Percentiles rank a stretch among this genome's conserved stretches.
Conservation (phyloP, 2,888 invertebrate species). For the Thyatira batis region DNA sequence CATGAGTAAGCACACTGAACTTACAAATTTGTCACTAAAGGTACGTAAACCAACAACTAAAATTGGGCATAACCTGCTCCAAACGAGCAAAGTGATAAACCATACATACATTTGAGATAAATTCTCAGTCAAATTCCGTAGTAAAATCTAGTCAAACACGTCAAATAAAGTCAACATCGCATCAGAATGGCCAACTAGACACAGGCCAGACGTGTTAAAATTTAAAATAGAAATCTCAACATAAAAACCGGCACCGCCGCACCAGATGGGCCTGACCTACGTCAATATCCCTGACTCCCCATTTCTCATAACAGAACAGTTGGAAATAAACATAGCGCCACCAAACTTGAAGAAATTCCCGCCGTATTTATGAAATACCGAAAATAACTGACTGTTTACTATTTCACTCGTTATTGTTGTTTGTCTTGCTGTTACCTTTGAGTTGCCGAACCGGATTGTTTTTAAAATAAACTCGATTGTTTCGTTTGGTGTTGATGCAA, state of each 20-base stretch:
- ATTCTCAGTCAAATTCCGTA: no score
- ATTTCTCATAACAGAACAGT: conserved; percentile 35
- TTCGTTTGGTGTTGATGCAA: not conserved
- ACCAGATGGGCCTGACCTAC: conserved; percentile 71
- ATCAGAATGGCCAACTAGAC: conserved; percentile 12
- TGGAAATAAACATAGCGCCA: conserved; percentile 20
- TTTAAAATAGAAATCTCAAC: conserved; percentile 12
- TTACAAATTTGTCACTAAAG: no score
- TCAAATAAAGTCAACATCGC: no score
- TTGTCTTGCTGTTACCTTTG: not conserved
- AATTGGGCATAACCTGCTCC: no score
- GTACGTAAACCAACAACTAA: no score
- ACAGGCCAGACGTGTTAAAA: conserved; percentile 17
- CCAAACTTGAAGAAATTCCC: conserved; percentile 26
- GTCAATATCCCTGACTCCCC: conserved; percentile 44
- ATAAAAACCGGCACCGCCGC: conserved; percentile 20
- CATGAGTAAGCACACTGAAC: no score
- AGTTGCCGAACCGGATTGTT: not conserved
- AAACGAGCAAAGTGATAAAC: no score
- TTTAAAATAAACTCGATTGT: not conserved
- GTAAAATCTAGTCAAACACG: no score
- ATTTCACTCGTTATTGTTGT: not conserved
- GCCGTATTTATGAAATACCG: conserved; percentile 35
- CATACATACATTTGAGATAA: no score
- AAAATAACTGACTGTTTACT: conserved; percentile 29